Evolutionary conservation across 1,140 invertebrate genomes (phyloP), one percentile per base, ranked within the genome.

Genomic region (Pseudoatta argentina): DNA sequence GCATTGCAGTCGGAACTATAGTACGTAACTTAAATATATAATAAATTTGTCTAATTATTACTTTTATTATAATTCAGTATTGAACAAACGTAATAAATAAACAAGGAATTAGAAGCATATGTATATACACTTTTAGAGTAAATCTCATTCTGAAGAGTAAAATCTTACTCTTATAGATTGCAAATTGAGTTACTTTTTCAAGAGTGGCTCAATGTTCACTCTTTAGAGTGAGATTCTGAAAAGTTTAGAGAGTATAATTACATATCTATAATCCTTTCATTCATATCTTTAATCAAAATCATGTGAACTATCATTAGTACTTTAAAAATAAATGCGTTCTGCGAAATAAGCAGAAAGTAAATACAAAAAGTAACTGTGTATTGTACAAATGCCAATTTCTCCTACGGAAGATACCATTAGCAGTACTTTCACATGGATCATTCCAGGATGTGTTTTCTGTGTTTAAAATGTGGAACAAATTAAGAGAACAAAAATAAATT

Each of bases 401-500:
- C 6, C 12, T 21, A 10, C 1, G 6, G 0, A 59, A 75, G 6
- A 7, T 30, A 30, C 6, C 16, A 10, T 77, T 76, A 75, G 18
- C 16, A 57, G 3, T 44, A 63, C 0, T 61, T 77, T 5, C 12
- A 10, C 16, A 44, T 44, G 34, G 21, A 76, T 18, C 21, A 59
- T 61, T 44, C 3, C 30, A 3, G 16, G 8, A 27, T 1, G 8
- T 10, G 24, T 12, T 76, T 76, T 61, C 10, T 7, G 10, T 2
- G 3, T 61, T 18, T 77, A n/a, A 48, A 27, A 27, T 21, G 12
- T 16, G 16, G 16, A 77, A 61, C 16, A 63, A 61, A 75, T 12
- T 30, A 57, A 77, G 1, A 77, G 14, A 63, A 12, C 39, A 44
- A 44, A 63, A 77, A 63, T 61, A 63, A 77, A 48, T 16, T 77